Conservation (phyloP, 2,888 invertebrate species). For the Scotopteryx bipunctaria region DNA sequence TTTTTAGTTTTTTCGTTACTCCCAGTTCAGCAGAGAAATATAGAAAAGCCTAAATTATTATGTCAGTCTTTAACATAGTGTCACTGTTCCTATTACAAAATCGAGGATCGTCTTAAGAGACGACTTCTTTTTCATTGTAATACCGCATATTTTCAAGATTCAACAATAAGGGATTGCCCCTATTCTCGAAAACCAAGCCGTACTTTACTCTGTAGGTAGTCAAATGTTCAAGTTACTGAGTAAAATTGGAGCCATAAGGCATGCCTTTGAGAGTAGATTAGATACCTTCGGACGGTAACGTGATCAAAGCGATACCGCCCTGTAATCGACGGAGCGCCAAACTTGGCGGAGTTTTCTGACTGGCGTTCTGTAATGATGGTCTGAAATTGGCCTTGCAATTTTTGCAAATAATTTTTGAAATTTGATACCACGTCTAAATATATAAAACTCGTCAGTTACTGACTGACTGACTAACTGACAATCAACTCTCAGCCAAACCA, state of each 20-base stretch:
- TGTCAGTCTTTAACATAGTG: too few species aligned
- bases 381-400: background rate
- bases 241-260: conserved; percentile 45
- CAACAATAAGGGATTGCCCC: too few species aligned
- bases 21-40: too few species aligned
- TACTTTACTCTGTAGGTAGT: background rate
- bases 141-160: background rate
- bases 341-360: conserved; percentile 28
- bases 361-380: conserved; percentile 1
- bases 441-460: too few species aligned
- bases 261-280: conserved; percentile 48
- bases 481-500: too few species aligned
- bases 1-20: too few species aligned
- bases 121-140: too few species aligned
- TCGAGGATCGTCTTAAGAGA: too few species aligned
- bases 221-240: conserved; percentile 24
- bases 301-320: conserved; percentile 59
- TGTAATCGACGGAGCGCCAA: conserved; percentile 55
- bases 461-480: too few species aligned
- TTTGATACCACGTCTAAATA: background rate
- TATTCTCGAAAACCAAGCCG: too few species aligned
- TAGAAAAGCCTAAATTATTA: too few species aligned
- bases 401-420: background rate
- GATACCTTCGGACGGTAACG: conserved; percentile 51
- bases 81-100: too few species aligned